Evolutionary conservation across 2,113 vertebrate species (phyloP).

Genomic region (Macaca nemestrina): DNA sequence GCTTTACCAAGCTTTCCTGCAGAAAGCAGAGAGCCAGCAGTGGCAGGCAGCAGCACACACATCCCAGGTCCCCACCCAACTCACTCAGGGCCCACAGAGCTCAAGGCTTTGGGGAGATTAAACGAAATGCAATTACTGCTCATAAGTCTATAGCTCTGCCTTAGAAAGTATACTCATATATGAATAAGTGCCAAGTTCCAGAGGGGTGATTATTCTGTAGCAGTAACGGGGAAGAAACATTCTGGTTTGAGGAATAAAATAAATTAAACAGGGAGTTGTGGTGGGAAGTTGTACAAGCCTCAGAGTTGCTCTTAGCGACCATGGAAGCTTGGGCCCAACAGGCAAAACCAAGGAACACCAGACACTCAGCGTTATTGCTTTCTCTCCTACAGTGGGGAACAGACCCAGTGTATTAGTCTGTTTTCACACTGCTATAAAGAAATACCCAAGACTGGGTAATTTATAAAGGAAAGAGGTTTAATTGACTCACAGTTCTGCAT

Average conservation of each 20-base stretch:
- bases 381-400: background rate
- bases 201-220: background rate
- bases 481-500: too few species aligned
- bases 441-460: too few species aligned
- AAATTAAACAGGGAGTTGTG: background rate
- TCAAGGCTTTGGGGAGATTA: background rate
- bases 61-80: background rate
- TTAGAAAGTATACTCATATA: background rate
- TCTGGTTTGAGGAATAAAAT: background rate
- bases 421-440: too few species aligned
- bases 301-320: background rate
- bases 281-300: background rate
- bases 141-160: background rate
- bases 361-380: background rate
- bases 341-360: background rate
- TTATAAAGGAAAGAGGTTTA: too few species aligned
- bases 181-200: background rate
- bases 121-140: background rate
- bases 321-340: background rate
- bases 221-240: background rate
- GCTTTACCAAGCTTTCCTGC: background rate
- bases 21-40: background rate
- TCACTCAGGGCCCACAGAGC: background rate
- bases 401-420: background rate
- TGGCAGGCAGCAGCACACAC: background rate